Base-by-base conservation (phyloP, 2,113 vertebrate species). In the Naja naja region DNA sequence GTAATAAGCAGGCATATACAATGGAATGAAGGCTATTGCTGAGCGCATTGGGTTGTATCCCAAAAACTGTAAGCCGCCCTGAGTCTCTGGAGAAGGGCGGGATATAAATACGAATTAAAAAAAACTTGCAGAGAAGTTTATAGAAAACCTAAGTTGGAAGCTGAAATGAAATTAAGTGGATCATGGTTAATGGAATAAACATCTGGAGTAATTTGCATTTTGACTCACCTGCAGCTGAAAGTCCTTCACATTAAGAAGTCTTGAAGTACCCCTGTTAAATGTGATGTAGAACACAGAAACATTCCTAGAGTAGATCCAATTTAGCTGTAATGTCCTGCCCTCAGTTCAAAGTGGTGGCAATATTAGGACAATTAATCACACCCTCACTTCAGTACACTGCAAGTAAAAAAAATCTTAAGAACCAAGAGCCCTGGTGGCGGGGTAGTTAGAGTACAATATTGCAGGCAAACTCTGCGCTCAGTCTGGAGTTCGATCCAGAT, bases 61-160 rank as follows among this genome's bases (percentile, higher is more conserved):
- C n/a, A n/a, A n/a, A n/a, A n/a, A n/a, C n/a, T n/a, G n/a, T n/a
- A n/a, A n/a, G n/a, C n/a, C n/a, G n/a, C n/a, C n/a, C n/a, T n/a
- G n/a, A n/a, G n/a, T n/a, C n/a, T n/a, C n/a, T n/a, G n/a, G n/a
- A n/a, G n/a, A n/a, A n/a, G n/a, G n/a, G n/a, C n/a, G n/a, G n/a
- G n/a, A n/a, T n/a, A n/a, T n/a, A n/a, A n/a, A n/a, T n/a, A n/a
- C n/a, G n/a, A n/a, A n/a, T n/a, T n/a, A n/a, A n/a, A n/a, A n/a
- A n/a, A n/a, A n/a, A 96, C 89, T 95, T 89, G 94, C 91, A 95
- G 96, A 94, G 94, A 92, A 93, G 94, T 94, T 90, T 88, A 89
- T 74, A 92, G 94, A 52, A 93, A 94, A 88, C 92, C 92, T 93
- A 90, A 95, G 87, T 96, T 95, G 43, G 93, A 92, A 97, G 94